Conservation (phyloP, 2,888 invertebrate genomes). For the Cerastoderma edule region DNA sequence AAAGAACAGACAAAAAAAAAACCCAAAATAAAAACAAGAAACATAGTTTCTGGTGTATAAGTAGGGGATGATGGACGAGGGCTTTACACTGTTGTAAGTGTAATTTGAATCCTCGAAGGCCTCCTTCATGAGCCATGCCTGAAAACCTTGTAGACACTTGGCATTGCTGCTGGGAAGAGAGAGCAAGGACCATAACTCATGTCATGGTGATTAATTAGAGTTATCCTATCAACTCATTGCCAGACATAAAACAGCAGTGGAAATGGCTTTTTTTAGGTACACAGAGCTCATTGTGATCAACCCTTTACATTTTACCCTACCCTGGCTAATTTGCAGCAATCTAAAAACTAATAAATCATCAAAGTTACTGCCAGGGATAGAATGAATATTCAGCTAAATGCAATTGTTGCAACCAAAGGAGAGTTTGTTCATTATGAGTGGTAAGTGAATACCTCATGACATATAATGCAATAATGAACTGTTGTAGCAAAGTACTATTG, state of each 20-base stretch:
- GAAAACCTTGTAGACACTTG: background rate
- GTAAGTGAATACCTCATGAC: too few species aligned
- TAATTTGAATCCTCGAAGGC: constrained; percentile 11
- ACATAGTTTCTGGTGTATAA: background rate
- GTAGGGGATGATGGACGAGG: constrained; percentile 2
- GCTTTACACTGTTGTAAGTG: constrained; percentile 4
- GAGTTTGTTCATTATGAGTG: too few species aligned
- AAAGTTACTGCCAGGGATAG: too few species aligned
- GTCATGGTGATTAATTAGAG: constrained; percentile 10
- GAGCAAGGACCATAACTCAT: constrained; percentile 14
- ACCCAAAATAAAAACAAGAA: too few species aligned
- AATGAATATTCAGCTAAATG: too few species aligned
- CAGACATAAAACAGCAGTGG: constrained; percentile 22
- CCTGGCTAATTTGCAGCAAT: constrained; percentile 7
- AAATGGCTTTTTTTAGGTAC: constrained; percentile 9
- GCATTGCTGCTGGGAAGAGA: constrained; percentile 3
- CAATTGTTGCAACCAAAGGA: too few species aligned
- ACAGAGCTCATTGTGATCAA: too few species aligned
- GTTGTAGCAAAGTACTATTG: too few species aligned
- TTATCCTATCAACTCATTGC: constrained; percentile 18
- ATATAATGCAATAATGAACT: too few species aligned
- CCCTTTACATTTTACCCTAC: too few species aligned
- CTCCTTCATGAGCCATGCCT: constrained; percentile 7
- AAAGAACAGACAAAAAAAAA: too few species aligned
- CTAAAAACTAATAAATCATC: too few species aligned